Conservation (phyloP, 2,888 invertebrate genomes). For the Adineta ricciae region DNA sequence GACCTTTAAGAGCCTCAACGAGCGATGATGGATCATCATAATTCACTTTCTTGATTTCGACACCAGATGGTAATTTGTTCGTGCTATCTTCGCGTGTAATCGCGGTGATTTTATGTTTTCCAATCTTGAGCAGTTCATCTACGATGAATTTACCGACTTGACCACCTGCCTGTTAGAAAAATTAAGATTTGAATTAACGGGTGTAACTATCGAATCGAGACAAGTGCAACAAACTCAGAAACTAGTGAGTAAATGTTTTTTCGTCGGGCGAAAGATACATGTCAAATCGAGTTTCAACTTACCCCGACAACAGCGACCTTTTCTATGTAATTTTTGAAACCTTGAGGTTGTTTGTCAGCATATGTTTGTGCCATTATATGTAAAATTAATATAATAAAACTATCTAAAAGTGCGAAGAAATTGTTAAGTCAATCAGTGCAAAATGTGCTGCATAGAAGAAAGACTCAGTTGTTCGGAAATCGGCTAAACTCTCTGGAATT, state of each 20-base stretch:
- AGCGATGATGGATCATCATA: neutral
- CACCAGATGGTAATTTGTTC: neutral
- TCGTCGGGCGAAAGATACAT: no score
- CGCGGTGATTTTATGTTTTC: neutral
- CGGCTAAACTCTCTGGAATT: no score
- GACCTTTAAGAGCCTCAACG: neutral
- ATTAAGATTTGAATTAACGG: neutral
- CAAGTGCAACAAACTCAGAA: no score
- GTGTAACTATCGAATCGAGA: no score
- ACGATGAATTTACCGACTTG: constrained; percentile 6
- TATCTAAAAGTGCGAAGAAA: no score
- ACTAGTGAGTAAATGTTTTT: no score
- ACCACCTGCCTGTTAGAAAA: neutral
- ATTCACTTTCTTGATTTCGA: neutral
- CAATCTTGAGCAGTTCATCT: neutral
- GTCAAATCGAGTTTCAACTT: neutral
- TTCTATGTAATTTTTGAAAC: neutral
- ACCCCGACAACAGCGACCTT: neutral
- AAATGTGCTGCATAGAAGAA: no score
- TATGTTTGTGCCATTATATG: neutral
- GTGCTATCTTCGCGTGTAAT: neutral
- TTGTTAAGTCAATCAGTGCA: no score
- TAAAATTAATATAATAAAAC: no score
- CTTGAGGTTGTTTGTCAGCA: neutral
- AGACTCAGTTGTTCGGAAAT: no score